These are phyloP conservation scores for Lycophotia porphyrea DNA, from an alignment of 2,888 invertebrate species.

Conservation along the genomic window DNA sequence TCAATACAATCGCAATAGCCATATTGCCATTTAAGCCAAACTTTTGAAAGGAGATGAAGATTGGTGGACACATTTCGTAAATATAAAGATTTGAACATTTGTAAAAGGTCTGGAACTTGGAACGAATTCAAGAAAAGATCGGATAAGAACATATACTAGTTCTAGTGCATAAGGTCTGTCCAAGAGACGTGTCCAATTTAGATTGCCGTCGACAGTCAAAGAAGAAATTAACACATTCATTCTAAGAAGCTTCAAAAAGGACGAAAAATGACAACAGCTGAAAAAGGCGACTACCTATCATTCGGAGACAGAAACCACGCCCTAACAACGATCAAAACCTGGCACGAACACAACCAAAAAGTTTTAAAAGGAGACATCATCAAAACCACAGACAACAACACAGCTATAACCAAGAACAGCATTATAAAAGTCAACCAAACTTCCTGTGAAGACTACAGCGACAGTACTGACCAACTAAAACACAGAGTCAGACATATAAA, in stretches of 20 bases:
- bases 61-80: not conserved
- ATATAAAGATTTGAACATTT: not conserved
- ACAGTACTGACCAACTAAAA: constrained; percentile 84
- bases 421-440: constrained; percentile 87
- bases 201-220: not conserved
- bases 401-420: constrained; percentile 85
- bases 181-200: not conserved
- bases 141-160: not conserved
- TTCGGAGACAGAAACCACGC: constrained; percentile 81
- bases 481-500: constrained; percentile 85
- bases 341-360: constrained; percentile 83
- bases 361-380: constrained; percentile 86
- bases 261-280: constrained; percentile 75
- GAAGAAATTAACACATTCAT: not conserved
- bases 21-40: not conserved
- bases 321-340: constrained; percentile 78
- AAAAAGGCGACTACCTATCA: constrained; percentile 82
- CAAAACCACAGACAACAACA: constrained; percentile 82
- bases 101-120: not conserved
- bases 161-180: not conserved
- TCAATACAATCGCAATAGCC: constrained; percentile 37
- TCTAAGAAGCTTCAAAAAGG: constrained; percentile 1
- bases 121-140: not conserved
- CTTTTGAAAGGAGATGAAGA: not conserved
- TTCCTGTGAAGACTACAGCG: constrained; percentile 82